Conservation (phyloP, 2,888 invertebrate genomes). For the Maniola hyperantus region DNA sequence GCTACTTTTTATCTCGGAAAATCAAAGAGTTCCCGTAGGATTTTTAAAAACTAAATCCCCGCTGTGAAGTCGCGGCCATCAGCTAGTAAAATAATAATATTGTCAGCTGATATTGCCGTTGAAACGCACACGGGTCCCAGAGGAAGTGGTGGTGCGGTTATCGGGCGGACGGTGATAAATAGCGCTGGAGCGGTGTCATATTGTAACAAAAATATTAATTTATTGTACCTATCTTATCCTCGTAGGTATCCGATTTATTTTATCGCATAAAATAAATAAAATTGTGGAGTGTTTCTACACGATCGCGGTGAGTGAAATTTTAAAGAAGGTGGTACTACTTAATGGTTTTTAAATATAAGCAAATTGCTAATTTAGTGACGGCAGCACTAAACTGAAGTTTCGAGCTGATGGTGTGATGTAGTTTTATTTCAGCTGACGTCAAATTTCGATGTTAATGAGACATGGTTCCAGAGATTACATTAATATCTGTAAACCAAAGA, state of each 20-base stretch:
- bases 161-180: slow-evolving; percentile 58
- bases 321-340: background rate
- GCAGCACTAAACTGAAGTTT: too few species aligned
- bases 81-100: background rate
- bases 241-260: slow-evolving; percentile 30
- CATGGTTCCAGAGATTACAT: too few species aligned
- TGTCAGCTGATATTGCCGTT: slow-evolving; percentile 29
- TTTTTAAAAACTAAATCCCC: background rate
- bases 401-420: too few species aligned
- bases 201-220: slow-evolving; percentile 44
- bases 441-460: too few species aligned
- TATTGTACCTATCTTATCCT: slow-evolving; percentile 41
- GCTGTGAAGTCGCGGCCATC: too few species aligned
- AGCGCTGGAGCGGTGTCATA: slow-evolving; percentile 38
- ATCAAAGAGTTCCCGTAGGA: too few species aligned
- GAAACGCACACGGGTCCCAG: slow-evolving; percentile 43
- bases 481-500: too few species aligned
- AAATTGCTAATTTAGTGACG: too few species aligned
- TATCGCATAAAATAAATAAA: slow-evolving; percentile 20
- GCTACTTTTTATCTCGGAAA: too few species aligned
- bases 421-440: too few species aligned
- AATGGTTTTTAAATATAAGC: too few species aligned
- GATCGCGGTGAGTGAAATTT: background rate
- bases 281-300: background rate
- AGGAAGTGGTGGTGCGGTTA: slow-evolving; percentile 53